Conservation (phyloP, 2,113 vertebrate genomes). For the Labeo catla region DNA sequence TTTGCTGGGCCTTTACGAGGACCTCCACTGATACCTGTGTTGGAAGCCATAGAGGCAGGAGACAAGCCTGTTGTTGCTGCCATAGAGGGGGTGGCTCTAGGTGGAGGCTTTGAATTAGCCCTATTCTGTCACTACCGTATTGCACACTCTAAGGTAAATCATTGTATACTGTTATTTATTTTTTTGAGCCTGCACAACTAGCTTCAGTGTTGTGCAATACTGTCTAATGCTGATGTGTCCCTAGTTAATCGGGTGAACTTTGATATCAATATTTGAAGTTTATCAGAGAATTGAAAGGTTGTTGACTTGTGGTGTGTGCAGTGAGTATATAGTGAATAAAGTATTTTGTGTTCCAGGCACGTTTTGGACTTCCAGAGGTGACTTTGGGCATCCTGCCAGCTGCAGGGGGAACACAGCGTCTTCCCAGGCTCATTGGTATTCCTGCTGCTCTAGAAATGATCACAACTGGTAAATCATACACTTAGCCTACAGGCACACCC, state of each 20-base stretch:
- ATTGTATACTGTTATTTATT: background rate
- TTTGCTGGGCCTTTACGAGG: conserved; percentile 55
- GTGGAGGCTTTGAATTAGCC: conserved; percentile 90
- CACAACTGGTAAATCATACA: conserved; percentile 80
- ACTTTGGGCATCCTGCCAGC: conserved; percentile 86
- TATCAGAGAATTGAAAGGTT: background rate
- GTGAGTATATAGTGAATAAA: background rate
- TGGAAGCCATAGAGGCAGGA: conserved; percentile 80
- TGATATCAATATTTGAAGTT: background rate
- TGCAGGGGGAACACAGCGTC: conserved; percentile 86
- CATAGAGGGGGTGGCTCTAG: conserved; percentile 86
- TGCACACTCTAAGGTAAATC: conserved; percentile 81
- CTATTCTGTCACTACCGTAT: conserved; percentile 92
- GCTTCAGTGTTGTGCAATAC: background rate
- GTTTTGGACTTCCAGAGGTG: conserved; percentile 89
- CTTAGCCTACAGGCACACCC: conserved; percentile 39
- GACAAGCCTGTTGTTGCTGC: conserved; percentile 90
- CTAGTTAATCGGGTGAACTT: background rate
- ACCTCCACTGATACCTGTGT: conserved; percentile 62
- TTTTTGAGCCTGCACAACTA: background rate
- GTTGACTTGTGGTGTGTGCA: background rate
- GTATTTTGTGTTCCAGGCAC: conserved; percentile 73
- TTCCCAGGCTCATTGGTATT: conserved; percentile 88
- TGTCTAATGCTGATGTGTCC: background rate
- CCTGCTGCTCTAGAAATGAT: conserved; percentile 88